Evolutionary conservation across 2,888 invertebrate species (phyloP).

Genomic region (Thecocarcelia acutangulata): DNA sequence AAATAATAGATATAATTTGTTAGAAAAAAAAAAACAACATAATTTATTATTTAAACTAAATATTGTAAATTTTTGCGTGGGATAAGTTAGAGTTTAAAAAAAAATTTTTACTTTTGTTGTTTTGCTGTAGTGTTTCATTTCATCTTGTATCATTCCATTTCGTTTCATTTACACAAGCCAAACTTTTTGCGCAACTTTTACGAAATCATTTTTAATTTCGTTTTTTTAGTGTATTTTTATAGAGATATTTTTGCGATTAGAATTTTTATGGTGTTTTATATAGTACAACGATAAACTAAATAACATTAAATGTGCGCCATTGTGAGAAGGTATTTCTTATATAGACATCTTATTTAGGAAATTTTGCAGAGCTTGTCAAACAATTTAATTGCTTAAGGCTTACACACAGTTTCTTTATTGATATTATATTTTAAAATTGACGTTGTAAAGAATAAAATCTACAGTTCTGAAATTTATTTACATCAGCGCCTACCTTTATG

Average conservation of each 20-base stretch:
- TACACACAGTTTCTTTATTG: no score
- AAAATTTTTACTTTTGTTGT: constrained; percentile 49
- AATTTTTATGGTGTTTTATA: neutral
- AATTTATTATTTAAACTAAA: constrained; percentile 55
- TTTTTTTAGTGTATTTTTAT: constrained; percentile 18
- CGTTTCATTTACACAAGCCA: neutral
- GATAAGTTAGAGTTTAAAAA: constrained; percentile 67
- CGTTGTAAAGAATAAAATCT: no score
- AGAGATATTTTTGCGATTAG: constrained; percentile 1
- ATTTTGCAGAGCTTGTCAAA: no score
- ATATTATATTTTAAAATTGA: no score
- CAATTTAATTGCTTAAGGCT: no score
- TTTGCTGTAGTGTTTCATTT: constrained; percentile 27
- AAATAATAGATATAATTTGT: constrained; percentile 41
- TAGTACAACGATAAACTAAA: neutral
- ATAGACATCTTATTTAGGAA: neutral
- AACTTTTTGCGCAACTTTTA: no score
- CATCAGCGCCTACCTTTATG: no score
- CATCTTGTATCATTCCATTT: constrained; percentile 11
- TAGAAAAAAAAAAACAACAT: constrained; percentile 38
- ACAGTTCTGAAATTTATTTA: no score
- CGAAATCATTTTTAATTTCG: no score
- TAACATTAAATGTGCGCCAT: neutral
- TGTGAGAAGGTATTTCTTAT: neutral
- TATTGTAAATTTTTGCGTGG: constrained; percentile 68